Conservation (phyloP, 2,888 invertebrate genomes). For the Baronia brevicornis region DNA sequence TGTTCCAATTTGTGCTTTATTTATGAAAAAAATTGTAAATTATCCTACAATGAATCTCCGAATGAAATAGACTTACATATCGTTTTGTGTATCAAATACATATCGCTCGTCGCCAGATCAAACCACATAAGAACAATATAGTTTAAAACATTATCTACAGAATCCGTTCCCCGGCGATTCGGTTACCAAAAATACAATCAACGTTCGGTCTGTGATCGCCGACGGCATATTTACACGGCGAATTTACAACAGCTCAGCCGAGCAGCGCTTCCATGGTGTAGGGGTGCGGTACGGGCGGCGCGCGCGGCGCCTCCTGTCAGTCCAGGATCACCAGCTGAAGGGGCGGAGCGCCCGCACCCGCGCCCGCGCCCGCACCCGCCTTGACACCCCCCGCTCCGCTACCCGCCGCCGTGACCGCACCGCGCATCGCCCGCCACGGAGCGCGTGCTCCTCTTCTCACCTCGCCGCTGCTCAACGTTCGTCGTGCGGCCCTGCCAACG, state of each 20-base stretch:
- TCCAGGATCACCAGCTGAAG: slow-evolving; percentile 81
- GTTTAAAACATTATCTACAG: slow-evolving; percentile 75
- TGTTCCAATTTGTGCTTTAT: slow-evolving; percentile 78
- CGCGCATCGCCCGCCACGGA: slow-evolving; percentile 80
- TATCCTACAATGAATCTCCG: slow-evolving; percentile 79
- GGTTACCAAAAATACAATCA: slow-evolving; percentile 72
- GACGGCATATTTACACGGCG: slow-evolving; percentile 48
- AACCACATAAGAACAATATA: slow-evolving; percentile 74
- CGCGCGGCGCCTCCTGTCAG: slow-evolving; percentile 76
- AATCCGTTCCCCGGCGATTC: slow-evolving; percentile 72
- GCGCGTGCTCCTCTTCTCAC: slow-evolving; percentile 89
- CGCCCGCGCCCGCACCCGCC: slow-evolving; percentile 18
- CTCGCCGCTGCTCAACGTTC: slow-evolving; percentile 85
- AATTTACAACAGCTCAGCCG: slow-evolving; percentile 61
- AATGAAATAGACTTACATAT: slow-evolving; percentile 77
- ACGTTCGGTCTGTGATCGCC: slow-evolving; percentile 36
- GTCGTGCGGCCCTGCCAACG: slow-evolving; percentile 84
- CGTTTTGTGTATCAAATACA: slow-evolving; percentile 76
- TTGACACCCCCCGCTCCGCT: slow-evolving; percentile 81
- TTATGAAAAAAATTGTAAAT: slow-evolving; percentile 82
- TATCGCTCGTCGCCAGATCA: slow-evolving; percentile 73
- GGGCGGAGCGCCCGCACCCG: slow-evolving; percentile 27
- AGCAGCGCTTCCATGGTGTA: slow-evolving; percentile 81
- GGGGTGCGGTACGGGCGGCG: slow-evolving; percentile 68
- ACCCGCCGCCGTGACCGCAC: slow-evolving; percentile 82